Base-by-base conservation (phyloP, 2,113 vertebrate species). In the Phoxinus phoxinus region DNA sequence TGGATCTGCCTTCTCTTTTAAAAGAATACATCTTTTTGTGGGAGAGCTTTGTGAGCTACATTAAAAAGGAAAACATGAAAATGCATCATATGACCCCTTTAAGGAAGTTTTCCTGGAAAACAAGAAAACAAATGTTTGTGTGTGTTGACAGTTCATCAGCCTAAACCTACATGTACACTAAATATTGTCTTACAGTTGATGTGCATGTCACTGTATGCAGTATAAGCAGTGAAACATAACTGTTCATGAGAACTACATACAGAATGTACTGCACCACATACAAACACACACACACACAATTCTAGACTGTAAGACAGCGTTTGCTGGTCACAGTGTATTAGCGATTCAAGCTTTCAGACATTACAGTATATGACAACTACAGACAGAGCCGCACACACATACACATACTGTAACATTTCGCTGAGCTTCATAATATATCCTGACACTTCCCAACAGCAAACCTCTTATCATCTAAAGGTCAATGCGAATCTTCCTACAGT, bases 391-490 rank as follows among this genome's bases (percentile, higher is more conserved):
- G 37, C 35, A 58, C 53, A 48, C 77, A 80, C 75, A 85, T 27
- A 81, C 85, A 81, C 84, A 72, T 44, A 59, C n/a, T 19, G 46
- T 71, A 71, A 23, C 67, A 80, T 48, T 86, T 72, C 11, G 6
- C 25, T 13, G 81, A 73, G 63, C 63, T 25, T 58, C 48, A 73
- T 83, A 58, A 83, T 25, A 71, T 41, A 72, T 83, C 81, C 81
- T 83, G 81, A 83, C 81, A 83, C 81, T 83, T 56, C 81, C 81
- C 67, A 83, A 83, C 67, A 83, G 81, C 81, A 30, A 58, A 58
- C 11, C 81, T 58, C 67, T 83, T 83, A 83, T 83, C 65, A 3
- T 83, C 81, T 83, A 83, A 83, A 83, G 81, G 81, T 83, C 81
- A 83, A 9, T 37, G 44, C n/a, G n/a, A 72, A 72, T 83, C 81